These are phyloP conservation scores for Salvator merianae DNA, from an alignment of 2,113 vertebrate species.

Conservation along the genomic window DNA sequence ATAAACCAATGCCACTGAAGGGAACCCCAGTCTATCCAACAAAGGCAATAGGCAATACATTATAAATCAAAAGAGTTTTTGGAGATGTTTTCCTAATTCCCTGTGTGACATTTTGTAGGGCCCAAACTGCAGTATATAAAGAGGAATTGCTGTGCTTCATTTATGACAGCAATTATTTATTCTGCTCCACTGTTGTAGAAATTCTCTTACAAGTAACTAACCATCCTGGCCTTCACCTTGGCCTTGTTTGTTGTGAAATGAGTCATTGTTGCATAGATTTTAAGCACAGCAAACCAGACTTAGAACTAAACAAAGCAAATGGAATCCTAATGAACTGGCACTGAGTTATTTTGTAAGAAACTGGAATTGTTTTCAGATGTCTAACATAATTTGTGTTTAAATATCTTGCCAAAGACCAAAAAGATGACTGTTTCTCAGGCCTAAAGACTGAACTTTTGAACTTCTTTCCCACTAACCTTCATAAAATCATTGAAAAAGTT, in stretches of 20 bases:
- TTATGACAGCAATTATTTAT: too few species aligned
- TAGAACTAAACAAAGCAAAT: background rate
- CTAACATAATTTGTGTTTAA: slow-evolving; percentile 2
- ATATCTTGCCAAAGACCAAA: background rate
- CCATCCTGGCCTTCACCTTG: background rate
- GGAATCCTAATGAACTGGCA: background rate
- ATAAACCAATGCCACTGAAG: too few species aligned
- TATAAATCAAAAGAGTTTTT: too few species aligned
- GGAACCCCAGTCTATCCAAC: too few species aligned
- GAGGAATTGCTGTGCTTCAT: too few species aligned
- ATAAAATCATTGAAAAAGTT: background rate
- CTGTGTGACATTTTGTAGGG: too few species aligned
- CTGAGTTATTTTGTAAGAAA: slow-evolving; percentile 1
- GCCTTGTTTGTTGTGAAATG: background rate
- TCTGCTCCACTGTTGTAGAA: background rate
- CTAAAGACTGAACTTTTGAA: background rate
- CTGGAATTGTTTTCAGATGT: background rate
- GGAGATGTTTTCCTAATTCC: too few species aligned
- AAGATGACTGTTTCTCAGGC: background rate
- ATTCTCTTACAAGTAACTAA: background rate
- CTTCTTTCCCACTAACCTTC: too few species aligned
- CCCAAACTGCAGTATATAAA: too few species aligned
- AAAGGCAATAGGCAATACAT: too few species aligned
- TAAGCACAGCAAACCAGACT: background rate
- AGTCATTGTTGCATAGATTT: background rate